Base-by-base conservation (phyloP, 2,888 invertebrate genomes). In the Pterostichus madidus region DNA sequence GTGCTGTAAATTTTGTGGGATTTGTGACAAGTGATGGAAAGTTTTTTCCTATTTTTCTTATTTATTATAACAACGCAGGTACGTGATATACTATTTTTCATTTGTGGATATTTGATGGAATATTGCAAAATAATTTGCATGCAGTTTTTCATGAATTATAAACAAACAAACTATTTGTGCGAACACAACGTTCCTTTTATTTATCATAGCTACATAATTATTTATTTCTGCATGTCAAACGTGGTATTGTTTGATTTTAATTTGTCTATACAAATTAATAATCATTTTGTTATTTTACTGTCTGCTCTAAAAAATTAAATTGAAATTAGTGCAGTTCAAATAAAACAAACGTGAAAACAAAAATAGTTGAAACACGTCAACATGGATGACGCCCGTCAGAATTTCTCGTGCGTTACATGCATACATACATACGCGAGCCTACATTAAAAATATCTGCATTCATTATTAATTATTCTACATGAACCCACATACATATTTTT, bases 191-290 rank as follows among this genome's bases (percentile, higher is more conserved):
- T 77, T 77, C 77, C 56, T 77, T 77, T 77, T 77, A 56, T 77
- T 77, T 56, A 56, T 77, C 35, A 77, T 77, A 46, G 44, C 11
- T 49, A 77, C 77, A 53, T 77, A 75, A 75, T 81, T 81, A 59
- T 64, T 81, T 81, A 61, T 56, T 75, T 75, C 71, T 75, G 46
- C 73, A 75, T 75, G 75, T 75, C 81, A 81, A 81, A 81, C 81
- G 71, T 61, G 81, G 61, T 52, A 75, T 81, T 81, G 75, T 81
- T 81, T 81, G 75, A 81, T 81, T 75, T 81, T 81, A 73, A 81
- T 81, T 81, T 81, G 75, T 81, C 59, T 81, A 81, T 75, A 81
- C 81, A 81, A 81, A 81, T 75, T 81, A 81, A 81, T 80, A 80
- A 81, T 75, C 59, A 75, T 59, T 81, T 81, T 81, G 81, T 81